These are phyloP conservation scores for Sarcoramphus papa DNA, from an alignment of 2,797 vertebrate species.

Conservation along the genomic window DNA sequence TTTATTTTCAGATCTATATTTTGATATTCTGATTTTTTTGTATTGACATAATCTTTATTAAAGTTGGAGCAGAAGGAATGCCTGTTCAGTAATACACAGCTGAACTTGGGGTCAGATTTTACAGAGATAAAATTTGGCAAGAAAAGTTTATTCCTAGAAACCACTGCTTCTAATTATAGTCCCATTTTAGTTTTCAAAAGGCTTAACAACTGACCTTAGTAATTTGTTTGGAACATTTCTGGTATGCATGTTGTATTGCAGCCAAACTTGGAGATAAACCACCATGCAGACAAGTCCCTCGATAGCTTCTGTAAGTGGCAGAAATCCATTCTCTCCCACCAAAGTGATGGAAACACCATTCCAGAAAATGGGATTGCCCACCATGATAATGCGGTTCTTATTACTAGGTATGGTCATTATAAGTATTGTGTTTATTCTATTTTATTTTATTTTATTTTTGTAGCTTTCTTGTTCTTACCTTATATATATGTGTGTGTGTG, in stretches of 20 bases:
- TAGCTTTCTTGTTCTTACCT: constrained; percentile 60
- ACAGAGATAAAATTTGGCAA: constrained; percentile 75
- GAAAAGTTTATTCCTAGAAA: constrained; percentile 78
- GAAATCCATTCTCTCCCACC: constrained; percentile 96
- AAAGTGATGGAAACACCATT: constrained; percentile 96
- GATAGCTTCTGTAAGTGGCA: constrained; percentile 99
- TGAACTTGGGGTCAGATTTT: constrained; percentile 74
- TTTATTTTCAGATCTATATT: constrained; percentile 56
- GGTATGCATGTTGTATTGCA: constrained; percentile 83
- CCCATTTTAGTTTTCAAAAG: constrained; percentile 80
- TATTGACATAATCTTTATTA: constrained; percentile 64
- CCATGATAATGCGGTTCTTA: constrained; percentile 98
- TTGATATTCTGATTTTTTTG: constrained; percentile 38
- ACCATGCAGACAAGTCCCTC: constrained; percentile 98
- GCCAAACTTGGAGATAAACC: constrained; percentile 99
- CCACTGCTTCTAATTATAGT: constrained; percentile 80
- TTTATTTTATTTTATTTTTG: constrained; percentile 36
- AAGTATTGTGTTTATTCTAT: constrained; percentile 72
- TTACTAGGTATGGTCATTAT: constrained; percentile 90
- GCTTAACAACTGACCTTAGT: constrained; percentile 82
- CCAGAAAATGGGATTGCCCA: constrained; percentile 98
- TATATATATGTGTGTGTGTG: background rate
- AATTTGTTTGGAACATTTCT: constrained; percentile 82
- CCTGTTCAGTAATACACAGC: constrained; percentile 66
- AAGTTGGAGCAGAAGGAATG: constrained; percentile 66